Evolutionary conservation across 2,797 vertebrate species (phyloP).

Genomic region (Chiroxiphia lanceolata): DNA sequence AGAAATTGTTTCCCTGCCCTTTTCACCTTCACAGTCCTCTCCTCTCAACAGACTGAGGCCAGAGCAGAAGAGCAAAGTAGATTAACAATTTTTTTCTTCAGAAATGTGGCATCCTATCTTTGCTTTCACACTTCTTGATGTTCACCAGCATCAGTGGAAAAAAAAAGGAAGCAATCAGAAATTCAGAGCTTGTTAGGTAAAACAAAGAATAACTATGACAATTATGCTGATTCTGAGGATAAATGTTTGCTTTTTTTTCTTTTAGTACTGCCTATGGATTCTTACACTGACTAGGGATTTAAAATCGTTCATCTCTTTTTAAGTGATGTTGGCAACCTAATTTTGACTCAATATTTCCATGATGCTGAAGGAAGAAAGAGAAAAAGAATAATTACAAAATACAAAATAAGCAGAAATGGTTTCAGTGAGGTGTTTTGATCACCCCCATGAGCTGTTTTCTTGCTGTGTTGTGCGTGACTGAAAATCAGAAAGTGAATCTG

Average conservation of each 20-base stretch:
- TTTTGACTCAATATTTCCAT: constrained; percentile 32
- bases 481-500: constrained; percentile 55
- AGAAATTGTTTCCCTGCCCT: constrained; percentile 31
- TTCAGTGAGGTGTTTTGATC: constrained; percentile 61
- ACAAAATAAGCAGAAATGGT: constrained; percentile 51
- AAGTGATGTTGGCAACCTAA: constrained; percentile 36
- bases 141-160: background rate
- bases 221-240: constrained; percentile 20
- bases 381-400: constrained; percentile 31
- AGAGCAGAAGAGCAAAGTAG: background rate
- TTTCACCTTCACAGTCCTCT: background rate
- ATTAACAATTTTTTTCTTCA: background rate
- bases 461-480: constrained; percentile 32
- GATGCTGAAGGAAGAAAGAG: background rate
- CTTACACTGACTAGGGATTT: constrained; percentile 11
- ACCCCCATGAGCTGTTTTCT: constrained; percentile 32
- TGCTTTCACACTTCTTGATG: background rate
- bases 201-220: constrained; percentile 20
- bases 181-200: constrained; percentile 4
- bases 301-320: constrained; percentile 36
- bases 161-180: background rate
- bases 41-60: background rate
- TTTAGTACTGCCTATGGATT: background rate
- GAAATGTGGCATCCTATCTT: background rate
- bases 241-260: background rate